phyloP scores from a whole-genome alignment of 1,140 invertebrate species.

The Drosophila ananassae region DNA sequence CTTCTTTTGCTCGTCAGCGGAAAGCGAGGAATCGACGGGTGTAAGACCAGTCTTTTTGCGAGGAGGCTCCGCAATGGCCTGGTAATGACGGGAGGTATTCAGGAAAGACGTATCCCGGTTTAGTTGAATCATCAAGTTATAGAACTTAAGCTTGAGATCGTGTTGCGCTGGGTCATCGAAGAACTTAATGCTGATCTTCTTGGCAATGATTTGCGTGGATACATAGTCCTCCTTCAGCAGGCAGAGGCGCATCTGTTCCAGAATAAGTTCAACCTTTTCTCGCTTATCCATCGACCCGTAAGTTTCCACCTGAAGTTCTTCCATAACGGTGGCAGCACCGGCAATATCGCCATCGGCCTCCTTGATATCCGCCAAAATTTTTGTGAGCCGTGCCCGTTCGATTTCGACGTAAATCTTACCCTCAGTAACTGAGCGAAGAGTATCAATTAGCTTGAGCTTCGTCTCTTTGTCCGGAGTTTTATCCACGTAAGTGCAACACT shows the following conservation, averaged over 20 bases:
- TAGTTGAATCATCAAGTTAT: constrained; percentile 97
- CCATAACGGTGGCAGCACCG: constrained; percentile 96
- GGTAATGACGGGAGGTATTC: constrained; percentile 96
- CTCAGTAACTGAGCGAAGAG: constrained; percentile 96
- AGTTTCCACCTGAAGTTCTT: constrained; percentile 99
- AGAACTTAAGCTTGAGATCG: constrained; percentile 96
- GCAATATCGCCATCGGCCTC: constrained; percentile 96
- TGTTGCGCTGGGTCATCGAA: constrained; percentile 91
- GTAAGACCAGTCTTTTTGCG: constrained; percentile 84
- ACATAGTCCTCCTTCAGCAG: constrained; percentile 98
- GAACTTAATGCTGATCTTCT: constrained; percentile 99
- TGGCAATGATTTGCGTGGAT: constrained; percentile 99
- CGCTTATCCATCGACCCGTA: constrained; percentile 99
- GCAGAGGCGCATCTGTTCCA: constrained; percentile 99
- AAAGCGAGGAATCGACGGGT: constrained; percentile 49
- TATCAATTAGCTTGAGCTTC: constrained; percentile 98
- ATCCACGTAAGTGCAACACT: constrained; percentile 97
- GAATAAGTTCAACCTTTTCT: constrained; percentile 98
- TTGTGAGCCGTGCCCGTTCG: constrained; percentile 97
- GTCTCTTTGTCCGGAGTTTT: constrained; percentile 95
- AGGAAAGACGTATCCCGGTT: constrained; percentile 98
- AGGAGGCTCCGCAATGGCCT: constrained; percentile 93
- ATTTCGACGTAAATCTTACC: constrained; percentile 99
- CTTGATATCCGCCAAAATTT: constrained; percentile 96
- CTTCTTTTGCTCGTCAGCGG: constrained; percentile 64